Conservation (phyloP, 2,113 vertebrate species). For the Zosterops pallidus region DNA sequence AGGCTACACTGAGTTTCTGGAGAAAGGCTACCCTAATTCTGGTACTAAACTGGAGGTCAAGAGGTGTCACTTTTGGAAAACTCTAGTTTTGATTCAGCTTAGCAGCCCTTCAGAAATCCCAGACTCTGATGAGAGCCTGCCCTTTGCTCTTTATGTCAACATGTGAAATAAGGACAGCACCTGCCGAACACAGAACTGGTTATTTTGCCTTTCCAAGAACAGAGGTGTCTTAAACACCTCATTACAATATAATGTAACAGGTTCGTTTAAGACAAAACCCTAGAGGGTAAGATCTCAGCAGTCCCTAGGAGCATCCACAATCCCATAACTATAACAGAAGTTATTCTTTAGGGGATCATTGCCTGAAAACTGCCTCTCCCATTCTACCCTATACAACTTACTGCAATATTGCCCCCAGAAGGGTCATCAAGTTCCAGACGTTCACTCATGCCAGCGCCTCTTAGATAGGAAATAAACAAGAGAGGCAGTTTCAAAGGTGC, state of each 20-base stretch:
- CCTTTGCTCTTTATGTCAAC: not conserved
- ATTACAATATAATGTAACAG: too few relatives aligned
- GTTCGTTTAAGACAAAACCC: not conserved
- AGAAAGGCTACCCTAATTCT: not conserved
- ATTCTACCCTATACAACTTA: not conserved
- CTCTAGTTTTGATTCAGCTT: not conserved
- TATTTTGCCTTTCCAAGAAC: not conserved
- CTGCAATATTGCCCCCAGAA: not conserved
- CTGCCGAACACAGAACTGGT: not conserved
- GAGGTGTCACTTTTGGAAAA: not conserved
- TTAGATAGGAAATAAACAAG: not conserved
- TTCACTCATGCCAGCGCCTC: not conserved
- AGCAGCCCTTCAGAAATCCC: not conserved
- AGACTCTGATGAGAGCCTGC: accelerated
- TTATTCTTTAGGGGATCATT: not conserved
- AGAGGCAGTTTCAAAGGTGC: not conserved
- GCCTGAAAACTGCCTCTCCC: not conserved
- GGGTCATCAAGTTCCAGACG: not conserved
- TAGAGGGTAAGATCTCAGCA: not conserved
- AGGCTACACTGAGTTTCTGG: not conserved
- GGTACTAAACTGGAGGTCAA: not conserved
- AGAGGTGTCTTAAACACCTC: not conserved
- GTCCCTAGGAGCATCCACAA: not conserved
- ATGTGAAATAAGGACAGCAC: not conserved
- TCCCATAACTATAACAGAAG: not conserved